Evolutionary conservation across 2,113 vertebrate genomes (phyloP).

Genomic region (Uropsilus gracilis): DNA sequence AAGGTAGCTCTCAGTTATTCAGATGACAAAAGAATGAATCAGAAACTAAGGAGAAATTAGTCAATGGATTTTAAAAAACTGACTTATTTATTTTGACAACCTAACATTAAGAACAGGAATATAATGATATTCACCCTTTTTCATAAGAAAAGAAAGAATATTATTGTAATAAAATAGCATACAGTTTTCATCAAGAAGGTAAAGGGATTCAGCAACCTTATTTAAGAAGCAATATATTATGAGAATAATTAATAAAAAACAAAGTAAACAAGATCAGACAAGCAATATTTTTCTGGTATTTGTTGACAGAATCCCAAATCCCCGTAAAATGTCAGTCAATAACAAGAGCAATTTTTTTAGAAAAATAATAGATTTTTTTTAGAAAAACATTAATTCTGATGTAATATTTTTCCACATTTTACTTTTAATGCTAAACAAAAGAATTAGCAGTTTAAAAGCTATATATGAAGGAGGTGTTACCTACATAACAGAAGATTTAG

Average conservation of each 20-base stretch:
- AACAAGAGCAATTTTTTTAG: not conserved
- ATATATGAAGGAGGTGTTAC: not conserved
- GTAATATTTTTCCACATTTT: not conserved
- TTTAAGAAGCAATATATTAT: not conserved
- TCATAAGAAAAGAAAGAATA: not conserved
- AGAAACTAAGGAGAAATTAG: not conserved
- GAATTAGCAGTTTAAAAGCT: not conserved
- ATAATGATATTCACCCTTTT: not conserved
- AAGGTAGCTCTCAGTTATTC: not conserved
- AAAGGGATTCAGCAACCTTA: not conserved
- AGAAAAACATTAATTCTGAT: not conserved
- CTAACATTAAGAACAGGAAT: not conserved
- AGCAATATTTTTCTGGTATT: not conserved
- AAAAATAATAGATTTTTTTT: too few relatives aligned
- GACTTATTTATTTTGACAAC: not conserved
- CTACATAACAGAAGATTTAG: not conserved
- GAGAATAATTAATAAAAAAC: not conserved
- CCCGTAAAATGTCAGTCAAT: not conserved
- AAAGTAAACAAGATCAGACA: not conserved
- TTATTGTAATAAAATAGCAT: not conserved
- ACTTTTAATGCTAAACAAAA: not conserved
- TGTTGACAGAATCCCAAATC: not conserved
- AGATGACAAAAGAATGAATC: not conserved
- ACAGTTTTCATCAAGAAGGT: not conserved
- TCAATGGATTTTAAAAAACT: not conserved